Base-by-base conservation (phyloP, 1,140 invertebrate species). In the Camponotus vicinus region DNA sequence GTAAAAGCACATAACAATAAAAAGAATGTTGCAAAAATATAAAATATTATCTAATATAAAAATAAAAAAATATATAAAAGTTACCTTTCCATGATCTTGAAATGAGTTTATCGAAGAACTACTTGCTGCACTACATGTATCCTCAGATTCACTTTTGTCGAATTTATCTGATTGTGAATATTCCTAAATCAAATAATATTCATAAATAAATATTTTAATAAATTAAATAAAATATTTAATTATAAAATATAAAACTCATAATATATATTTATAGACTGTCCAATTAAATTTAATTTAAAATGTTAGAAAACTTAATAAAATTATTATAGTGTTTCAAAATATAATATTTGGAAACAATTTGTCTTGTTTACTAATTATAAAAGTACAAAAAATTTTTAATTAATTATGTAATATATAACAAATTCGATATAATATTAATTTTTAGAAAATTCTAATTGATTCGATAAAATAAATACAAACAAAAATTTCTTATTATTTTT, bases 141-240 rank as follows among this genome's bases (percentile, higher is more conserved):
- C 59, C 21, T 61, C 11, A 32, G 59, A 61, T 11, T 61, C 59
- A 61, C 21, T 27, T 61, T 7, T 61, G 2, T 27, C 5, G 0
- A 61, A 61, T 61, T 32, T 61, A 61, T 61, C 18, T 61, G 59
- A 11, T 40, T 40, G 37, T 40, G 37, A 15, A 61, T 61, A 40
- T 61, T 61, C 59, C 21, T 61, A 32, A 61, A 61, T 61, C 8
- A 61, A 61, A 61, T 61, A 61, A 61, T 61, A 32, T 61, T 61
- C 9, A 61, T 11, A 27, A 61, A 59, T 59, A 59, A 59, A 61
- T 61, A 61, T 27, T 61, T 61, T 15, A 61, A 61, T 32, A 61
- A 32, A 61, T 21, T 11, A 27, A 61, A 61, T 61, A 61, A 61
- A 61, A 61, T 18, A 61, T 61, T 21, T 9, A 11, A 61, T 61